These are phyloP conservation scores for Heteromyza rotundicornis DNA, from an alignment of 2,888 invertebrate species.

Conservation along the genomic window DNA sequence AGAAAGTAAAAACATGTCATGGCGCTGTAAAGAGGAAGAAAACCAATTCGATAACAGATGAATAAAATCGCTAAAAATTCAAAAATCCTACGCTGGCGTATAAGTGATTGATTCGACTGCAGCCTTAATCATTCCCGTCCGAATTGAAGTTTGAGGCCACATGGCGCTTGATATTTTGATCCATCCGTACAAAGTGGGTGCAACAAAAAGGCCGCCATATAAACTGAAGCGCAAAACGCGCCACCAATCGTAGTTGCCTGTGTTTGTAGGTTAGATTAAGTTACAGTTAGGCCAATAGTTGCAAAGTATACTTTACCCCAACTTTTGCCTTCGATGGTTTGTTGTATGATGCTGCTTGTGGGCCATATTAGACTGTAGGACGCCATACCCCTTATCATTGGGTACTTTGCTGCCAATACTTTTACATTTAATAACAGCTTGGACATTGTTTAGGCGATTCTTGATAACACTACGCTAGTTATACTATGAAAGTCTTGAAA, in stretches of 20 bases:
- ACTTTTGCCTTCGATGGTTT: conserved; percentile 71
- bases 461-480: background rate
- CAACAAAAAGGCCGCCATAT: conserved; percentile 82
- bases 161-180: conserved; percentile 75
- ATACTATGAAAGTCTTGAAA: background rate
- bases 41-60: too few relatives aligned
- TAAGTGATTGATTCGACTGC: conserved; percentile 77
- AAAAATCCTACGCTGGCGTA: too few relatives aligned
- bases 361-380: conserved; percentile 78
- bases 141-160: conserved; percentile 76
- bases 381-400: conserved; percentile 68
- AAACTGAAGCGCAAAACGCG: conserved; percentile 76
- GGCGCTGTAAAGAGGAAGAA: too few relatives aligned
- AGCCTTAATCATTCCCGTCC: conserved; percentile 77
- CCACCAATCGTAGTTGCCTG: conserved; percentile 71
- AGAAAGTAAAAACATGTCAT: conserved; percentile 80
- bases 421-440: conserved; percentile 44
- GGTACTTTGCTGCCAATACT: conserved; percentile 54
- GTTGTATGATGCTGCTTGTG: conserved; percentile 74
- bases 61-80: too few relatives aligned
- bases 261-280: background rate
- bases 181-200: conserved; percentile 83
- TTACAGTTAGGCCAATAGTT: too few relatives aligned
- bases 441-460: conserved; percentile 29
- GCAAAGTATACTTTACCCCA: conserved; percentile 64